Base-by-base conservation (phyloP, 2,797 vertebrate genomes). In the Gymnocypris eckloni region DNA sequence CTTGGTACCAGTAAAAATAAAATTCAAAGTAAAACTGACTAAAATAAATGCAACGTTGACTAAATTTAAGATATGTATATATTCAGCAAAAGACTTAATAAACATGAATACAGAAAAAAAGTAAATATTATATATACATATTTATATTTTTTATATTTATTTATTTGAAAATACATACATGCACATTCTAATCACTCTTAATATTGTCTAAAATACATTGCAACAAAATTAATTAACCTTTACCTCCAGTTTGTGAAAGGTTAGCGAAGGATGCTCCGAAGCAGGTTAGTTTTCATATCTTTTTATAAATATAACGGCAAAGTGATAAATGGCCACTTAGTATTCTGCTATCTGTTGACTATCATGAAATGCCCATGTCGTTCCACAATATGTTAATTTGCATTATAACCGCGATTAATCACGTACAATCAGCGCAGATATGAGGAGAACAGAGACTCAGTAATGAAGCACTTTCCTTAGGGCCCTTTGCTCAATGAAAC, bases 401-500 rank as follows among this genome's bases (percentile, higher is more conserved):
- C 43, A 10, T 56, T 79, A 75, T 71, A 82, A 78, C 64, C 72
- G 37, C 71, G 39, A 86, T 86, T 82, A 76, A 85, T 83, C 82
- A 89, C 59, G 70, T 37, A 13, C 75, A 79, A 79, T 88, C 82
- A 89, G 61, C 48, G 39, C 82, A 87, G 87, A 79, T 82, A 79
- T 72, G 69, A 48, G 79, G 61, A 85, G 33, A 76, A 72, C 82
- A 72, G 76, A 85, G 75, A 56, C 41, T 66, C 48, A 18, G 52
- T 89, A 87, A 89, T 89, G 76, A 89, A 87, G 50, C 64, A 70
- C 28, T 84, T 83, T 85, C 75, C 82, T 78, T 64, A 82, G 71
- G 79, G 78, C 64, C 41, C 56, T 85, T 88, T 85, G 79, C 85
- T 89, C 83, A 81, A 85, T 88, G 87, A 89, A 88, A 86, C 86